phyloP scores from a whole-genome alignment of 2,113 vertebrate species.

The Balaeniceps rex region DNA sequence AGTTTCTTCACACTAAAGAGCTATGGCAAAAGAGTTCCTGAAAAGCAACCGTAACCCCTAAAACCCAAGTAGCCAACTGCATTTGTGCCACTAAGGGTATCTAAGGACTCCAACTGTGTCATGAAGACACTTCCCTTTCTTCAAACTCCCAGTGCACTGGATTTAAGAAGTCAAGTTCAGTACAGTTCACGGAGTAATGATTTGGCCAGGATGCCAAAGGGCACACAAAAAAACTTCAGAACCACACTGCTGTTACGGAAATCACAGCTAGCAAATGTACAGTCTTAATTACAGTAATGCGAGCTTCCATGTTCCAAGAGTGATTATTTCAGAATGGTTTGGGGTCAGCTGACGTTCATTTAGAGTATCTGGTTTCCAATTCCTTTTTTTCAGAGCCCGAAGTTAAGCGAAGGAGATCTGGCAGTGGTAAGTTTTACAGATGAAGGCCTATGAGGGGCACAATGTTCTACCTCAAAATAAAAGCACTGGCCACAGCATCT shows the following conservation, averaged over 20 bases:
- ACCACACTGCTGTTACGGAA: background rate
- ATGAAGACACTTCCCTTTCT: background rate
- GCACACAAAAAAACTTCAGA: background rate
- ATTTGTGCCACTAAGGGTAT: background rate
- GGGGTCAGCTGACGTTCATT: background rate
- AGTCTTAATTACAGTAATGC: background rate
- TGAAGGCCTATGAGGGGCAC: background rate
- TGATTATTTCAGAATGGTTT: constrained; percentile 11
- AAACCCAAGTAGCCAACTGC: background rate
- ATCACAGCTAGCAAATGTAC: background rate
- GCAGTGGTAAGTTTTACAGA: background rate
- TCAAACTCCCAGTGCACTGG: background rate
- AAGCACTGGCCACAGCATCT: background rate
- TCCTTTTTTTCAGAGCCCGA: background rate
- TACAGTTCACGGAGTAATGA: background rate
- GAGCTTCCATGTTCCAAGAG: background rate
- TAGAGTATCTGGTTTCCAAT: background rate
- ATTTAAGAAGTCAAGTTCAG: background rate
- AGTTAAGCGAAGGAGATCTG: background rate
- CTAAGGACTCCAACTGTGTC: background rate
- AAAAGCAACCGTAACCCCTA: background rate
- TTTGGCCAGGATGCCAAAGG: background rate
- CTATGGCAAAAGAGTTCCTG: background rate
- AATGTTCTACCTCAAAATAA: constrained; percentile 48
- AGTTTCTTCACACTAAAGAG: background rate